phyloP scores from a whole-genome alignment of 1,140 invertebrate genomes.

The Drosophila pallidifrons region DNA sequence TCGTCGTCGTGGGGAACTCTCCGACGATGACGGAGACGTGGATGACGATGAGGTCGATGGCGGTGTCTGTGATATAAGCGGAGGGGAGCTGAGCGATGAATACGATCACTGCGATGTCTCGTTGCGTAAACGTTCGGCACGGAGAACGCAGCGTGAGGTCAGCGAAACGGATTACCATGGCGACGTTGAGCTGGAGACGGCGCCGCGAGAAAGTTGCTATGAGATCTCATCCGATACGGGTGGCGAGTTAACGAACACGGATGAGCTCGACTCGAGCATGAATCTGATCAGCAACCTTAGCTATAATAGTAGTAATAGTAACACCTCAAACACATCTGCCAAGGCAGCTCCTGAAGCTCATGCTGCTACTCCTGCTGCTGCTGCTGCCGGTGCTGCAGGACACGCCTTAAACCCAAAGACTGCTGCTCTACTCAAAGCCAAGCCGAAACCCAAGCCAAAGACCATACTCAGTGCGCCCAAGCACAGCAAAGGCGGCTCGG shows the following conservation, averaged over 20 bases:
- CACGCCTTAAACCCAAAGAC: constrained; percentile 74
- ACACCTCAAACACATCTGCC: constrained; percentile 69
- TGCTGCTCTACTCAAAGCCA: constrained; percentile 67
- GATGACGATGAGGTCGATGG: constrained; percentile 70
- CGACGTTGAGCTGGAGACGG: constrained; percentile 72
- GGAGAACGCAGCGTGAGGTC: constrained; percentile 56
- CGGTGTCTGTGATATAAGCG: constrained; percentile 83
- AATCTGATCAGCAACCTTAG: constrained; percentile 84
- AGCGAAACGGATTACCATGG: constrained; percentile 79
- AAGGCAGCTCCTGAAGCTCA: background rate
- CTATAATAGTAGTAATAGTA: constrained; percentile 85
- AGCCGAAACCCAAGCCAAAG: constrained; percentile 69
- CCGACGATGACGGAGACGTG: constrained; percentile 54
- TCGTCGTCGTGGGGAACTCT: constrained; percentile 52
- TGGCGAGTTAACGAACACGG: constrained; percentile 78
- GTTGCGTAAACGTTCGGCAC: constrained; percentile 44
- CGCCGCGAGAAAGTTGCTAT: constrained; percentile 76
- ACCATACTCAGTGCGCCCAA: constrained; percentile 74
- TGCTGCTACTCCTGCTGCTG: background rate
- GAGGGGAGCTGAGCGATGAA: constrained; percentile 76
- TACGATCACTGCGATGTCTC: constrained; percentile 77
- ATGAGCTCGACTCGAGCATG: constrained; percentile 79
- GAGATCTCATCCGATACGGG: constrained; percentile 79
- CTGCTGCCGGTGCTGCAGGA: constrained; percentile 33
- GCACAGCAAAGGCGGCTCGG: constrained; percentile 61